These are phyloP conservation scores for Rhamphomyia laevipes DNA, from an alignment of 2,888 invertebrate species.

Conservation along the genomic window DNA sequence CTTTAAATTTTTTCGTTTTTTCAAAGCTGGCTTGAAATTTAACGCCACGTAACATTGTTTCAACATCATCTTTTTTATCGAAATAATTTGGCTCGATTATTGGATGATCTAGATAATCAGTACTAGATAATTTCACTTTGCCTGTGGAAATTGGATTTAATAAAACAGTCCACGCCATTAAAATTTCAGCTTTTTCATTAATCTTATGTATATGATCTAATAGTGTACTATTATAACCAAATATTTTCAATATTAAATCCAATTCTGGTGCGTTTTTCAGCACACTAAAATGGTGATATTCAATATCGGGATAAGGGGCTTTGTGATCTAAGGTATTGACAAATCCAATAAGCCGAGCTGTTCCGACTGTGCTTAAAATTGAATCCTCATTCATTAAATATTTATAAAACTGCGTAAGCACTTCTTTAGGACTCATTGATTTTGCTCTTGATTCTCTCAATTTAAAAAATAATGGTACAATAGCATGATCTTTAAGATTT, in stretches of 20 bases:
- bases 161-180: constrained; percentile 36
- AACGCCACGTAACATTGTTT: constrained; percentile 38
- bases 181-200: constrained; percentile 20
- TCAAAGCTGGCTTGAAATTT: constrained; percentile 33
- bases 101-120: constrained; percentile 46
- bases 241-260: no score
- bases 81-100: constrained; percentile 53
- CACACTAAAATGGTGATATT: constrained; percentile 32
- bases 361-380: constrained; percentile 23
- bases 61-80: constrained; percentile 41
- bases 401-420: constrained; percentile 19
- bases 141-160: constrained; percentile 44
- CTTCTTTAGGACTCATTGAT: constrained; percentile 5
- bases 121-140: constrained; percentile 41
- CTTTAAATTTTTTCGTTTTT: constrained; percentile 34
- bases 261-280: constrained; percentile 15
- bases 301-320: constrained; percentile 37
- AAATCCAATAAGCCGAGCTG: constrained; percentile 39
- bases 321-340: constrained; percentile 38
- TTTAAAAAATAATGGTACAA: constrained; percentile 30
- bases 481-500: constrained; percentile 67
- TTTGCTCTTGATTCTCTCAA: constrained; percentile 26
- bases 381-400: constrained; percentile 31
- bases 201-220: constrained; percentile 9
- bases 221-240: constrained; percentile 5